Evolutionary conservation across 2,113 vertebrate genomes (phyloP).

Genomic region (Hydrolagus affinis): DNA sequence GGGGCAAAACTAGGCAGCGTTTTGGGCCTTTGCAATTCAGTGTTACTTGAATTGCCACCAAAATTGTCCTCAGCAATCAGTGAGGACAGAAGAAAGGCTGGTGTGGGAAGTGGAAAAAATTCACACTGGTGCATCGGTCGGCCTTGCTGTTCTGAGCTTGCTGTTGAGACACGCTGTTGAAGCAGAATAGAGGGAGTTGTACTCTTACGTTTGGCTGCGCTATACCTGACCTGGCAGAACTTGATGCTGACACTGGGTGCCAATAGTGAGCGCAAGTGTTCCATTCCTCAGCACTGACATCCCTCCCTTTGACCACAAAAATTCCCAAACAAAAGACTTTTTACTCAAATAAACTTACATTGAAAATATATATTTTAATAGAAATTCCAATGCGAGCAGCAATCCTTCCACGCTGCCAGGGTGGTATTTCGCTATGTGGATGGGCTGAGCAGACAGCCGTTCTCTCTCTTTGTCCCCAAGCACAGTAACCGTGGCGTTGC

Average conservation of each 20-base stretch:
- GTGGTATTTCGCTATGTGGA: no score
- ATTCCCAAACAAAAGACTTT: background rate
- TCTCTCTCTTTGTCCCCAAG: constrained; percentile 39
- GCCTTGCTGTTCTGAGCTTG: constrained; percentile 24
- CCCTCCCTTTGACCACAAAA: constrained; percentile 18
- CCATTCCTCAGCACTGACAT: constrained; percentile 21
- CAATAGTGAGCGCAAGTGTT: constrained; percentile 25
- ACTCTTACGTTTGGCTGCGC: constrained; percentile 10
- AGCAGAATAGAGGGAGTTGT: constrained; percentile 25
- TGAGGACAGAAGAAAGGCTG: constrained; percentile 25
- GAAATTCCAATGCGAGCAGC: background rate
- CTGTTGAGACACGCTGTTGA: background rate
- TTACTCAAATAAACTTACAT: background rate
- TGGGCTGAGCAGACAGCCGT: constrained; percentile 31
- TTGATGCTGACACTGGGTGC: background rate
- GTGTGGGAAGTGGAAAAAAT: constrained; percentile 14
- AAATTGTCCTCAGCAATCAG: background rate
- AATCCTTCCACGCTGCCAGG: no score
- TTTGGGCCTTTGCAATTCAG: no score
- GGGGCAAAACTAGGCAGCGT: no score
- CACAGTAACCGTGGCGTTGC: constrained; percentile 28
- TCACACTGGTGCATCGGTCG: constrained; percentile 26
- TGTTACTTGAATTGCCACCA: no score
- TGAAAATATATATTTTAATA: background rate
- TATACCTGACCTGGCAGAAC: constrained; percentile 26